Conservation (phyloP, 1,140 invertebrate genomes). For the Pseudomyrmex concolor region DNA sequence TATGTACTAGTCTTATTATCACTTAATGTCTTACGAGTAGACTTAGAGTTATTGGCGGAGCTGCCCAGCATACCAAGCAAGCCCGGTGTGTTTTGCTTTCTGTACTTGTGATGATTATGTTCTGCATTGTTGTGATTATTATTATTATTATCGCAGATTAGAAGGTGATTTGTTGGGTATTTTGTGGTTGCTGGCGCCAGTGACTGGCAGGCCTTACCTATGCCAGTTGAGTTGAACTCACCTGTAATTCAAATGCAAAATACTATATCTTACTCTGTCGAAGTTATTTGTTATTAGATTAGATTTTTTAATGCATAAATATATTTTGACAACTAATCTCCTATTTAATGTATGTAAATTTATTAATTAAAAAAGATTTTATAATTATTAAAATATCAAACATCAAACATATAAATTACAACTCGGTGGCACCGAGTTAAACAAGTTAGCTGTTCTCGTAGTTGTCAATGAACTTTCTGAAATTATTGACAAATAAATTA, state of each 20-base stretch:
- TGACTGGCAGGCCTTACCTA: conserved; percentile 84
- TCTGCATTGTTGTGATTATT: conserved; percentile 84
- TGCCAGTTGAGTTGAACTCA: conserved; percentile 84
- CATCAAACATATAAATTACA: too few species aligned
- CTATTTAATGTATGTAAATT: neutral
- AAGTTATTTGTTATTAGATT: neutral
- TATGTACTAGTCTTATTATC: conserved; percentile 86
- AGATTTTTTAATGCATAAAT: neutral
- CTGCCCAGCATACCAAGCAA: conserved; percentile 82
- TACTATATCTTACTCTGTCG: neutral
- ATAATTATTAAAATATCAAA: too few species aligned
- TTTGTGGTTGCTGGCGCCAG: conserved; percentile 84
- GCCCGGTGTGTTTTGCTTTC: conserved; percentile 83
- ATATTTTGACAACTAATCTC: neutral
- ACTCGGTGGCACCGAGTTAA: too few species aligned
- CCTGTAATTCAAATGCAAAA: conserved; percentile 73
- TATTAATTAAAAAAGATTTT: too few species aligned
- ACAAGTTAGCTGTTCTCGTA: too few species aligned
- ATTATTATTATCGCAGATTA: conserved; percentile 84
- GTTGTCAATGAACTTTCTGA: too few species aligned
- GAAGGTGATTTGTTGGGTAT: conserved; percentile 84
- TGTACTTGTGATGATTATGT: conserved; percentile 86
- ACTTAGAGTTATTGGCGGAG: conserved; percentile 85
- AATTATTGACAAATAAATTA: too few species aligned
- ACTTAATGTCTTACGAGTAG: conserved; percentile 86